These are phyloP conservation scores for Netelia virgata DNA, from an alignment of 2,888 invertebrate genomes.

Conservation along the genomic window DNA sequence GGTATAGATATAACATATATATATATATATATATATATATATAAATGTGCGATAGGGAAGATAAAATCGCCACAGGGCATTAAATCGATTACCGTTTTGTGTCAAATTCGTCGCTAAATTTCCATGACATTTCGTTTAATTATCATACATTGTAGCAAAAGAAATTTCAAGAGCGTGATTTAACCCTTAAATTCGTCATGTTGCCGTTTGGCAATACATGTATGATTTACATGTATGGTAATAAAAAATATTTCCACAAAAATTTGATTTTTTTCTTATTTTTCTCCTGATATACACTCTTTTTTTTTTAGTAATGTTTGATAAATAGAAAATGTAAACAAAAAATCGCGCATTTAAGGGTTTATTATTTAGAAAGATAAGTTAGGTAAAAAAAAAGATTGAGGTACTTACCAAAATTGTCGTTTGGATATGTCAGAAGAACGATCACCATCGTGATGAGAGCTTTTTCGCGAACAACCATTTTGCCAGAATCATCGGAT, in stretches of 20 bases:
- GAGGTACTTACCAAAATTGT: constrained; percentile 81
- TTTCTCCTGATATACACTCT: too few relatives aligned
- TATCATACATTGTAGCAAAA: not conserved
- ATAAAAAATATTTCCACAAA: too few relatives aligned
- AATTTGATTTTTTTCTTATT: too few relatives aligned
- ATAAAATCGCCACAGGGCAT: constrained; percentile 6
- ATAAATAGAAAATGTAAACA: too few relatives aligned
- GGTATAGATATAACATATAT: not conserved
- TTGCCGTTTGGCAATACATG: too few relatives aligned
- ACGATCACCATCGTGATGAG: constrained; percentile 80
- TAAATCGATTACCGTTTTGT: not conserved
- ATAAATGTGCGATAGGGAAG: not conserved
- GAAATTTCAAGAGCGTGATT: too few relatives aligned
- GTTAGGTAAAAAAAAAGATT: not conserved
- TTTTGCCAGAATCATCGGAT: constrained; percentile 81
- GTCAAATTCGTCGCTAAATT: not conserved
- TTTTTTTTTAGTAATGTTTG: too few relatives aligned
- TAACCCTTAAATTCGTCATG: too few relatives aligned
- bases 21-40: not conserved
- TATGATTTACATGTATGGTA: too few relatives aligned
- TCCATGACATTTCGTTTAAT: not conserved
- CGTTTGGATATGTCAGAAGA: constrained; percentile 81
- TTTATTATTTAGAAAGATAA: not conserved
- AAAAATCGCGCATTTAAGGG: too few relatives aligned
- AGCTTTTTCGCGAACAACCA: constrained; percentile 81